Evolutionary conservation across 2,888 invertebrate species (phyloP).

Genomic region (Operophtera brumata): DNA sequence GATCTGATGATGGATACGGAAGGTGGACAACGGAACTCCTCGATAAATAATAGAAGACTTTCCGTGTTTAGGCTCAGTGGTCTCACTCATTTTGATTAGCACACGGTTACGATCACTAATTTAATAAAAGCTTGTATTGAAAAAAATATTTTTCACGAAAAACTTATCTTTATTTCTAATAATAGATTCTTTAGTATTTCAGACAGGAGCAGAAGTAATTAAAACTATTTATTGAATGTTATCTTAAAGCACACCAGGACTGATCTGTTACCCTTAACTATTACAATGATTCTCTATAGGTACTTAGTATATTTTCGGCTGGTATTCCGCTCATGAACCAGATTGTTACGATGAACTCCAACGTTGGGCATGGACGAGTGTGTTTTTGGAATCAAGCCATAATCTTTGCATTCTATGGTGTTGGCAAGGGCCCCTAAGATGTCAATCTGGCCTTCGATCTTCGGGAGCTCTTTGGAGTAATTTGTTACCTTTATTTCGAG

Average conservation of each 20-base stretch:
- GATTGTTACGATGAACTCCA: slow-evolving; percentile 42
- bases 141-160: no score
- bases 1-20: no score
- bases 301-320: slow-evolving; percentile 27
- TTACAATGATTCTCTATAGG: slow-evolving; percentile 18
- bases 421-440: slow-evolving; percentile 57
- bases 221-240: slow-evolving; percentile 9
- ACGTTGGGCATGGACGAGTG: slow-evolving; percentile 46
- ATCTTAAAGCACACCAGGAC: slow-evolving; percentile 8
- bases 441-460: slow-evolving; percentile 63
- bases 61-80: no score
- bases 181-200: no score
- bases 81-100: no score
- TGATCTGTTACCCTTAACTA: slow-evolving; percentile 27
- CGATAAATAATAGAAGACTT: no score
- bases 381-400: slow-evolving; percentile 46
- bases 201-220: neutral
- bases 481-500: slow-evolving; percentile 55
- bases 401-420: slow-evolving; percentile 43
- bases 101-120: no score
- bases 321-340: slow-evolving; percentile 26
- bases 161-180: no score
- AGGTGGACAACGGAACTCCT: no score
- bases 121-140: no score
- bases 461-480: slow-evolving; percentile 60